Evolutionary conservation across 1,140 invertebrate species (phyloP), one percentile per base, ranked within the genome.

Genomic region (Neodiprion pinetum): DNA sequence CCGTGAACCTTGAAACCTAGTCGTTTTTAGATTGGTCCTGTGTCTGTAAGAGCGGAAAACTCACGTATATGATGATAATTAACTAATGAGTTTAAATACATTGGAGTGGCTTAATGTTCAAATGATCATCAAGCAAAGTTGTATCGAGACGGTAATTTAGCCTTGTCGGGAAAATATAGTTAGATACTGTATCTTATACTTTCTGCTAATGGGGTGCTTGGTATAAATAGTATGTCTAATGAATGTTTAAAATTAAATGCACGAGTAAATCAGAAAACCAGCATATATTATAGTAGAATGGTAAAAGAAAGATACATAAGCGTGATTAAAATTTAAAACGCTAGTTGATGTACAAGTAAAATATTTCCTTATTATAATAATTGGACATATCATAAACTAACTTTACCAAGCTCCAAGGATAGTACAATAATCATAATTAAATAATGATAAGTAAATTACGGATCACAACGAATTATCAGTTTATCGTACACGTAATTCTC

Each of bases 301-400:
- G 47, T 40, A 48, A 61, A 40, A 61, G 53, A 61, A 61, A 9
- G 53, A 11, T 61, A 71, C 48, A 71, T 48, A 71, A 71, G 70
- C 70, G 48, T 71, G 48, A 71, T 71, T 49, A 50, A 71, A 71
- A 71, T 71, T 47, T 71, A 71, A 71, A 71, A 49, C 70, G 48
- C 48, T 48, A 49, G 14, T 50, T 71, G 21, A 17, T 40, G 48
- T 50, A 49, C 17, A 71, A 28, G 48, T 71, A 71, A 48, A 50
- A 71, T 71, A 14, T 17, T 71, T 50, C 9, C 17, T 71, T 61
- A 61, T 9, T 61, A 71, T 10, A 12, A 47, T 69, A 69, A 69
- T 69, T 69, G 67, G 14, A 69, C 14, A 40, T 40, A 40, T 69
- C 23, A 11, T 23, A 69, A 23, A 61, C n/a, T 61, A 61, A 61